Conservation (phyloP, 2,888 invertebrate genomes). For the Drosophila borborema region DNA sequence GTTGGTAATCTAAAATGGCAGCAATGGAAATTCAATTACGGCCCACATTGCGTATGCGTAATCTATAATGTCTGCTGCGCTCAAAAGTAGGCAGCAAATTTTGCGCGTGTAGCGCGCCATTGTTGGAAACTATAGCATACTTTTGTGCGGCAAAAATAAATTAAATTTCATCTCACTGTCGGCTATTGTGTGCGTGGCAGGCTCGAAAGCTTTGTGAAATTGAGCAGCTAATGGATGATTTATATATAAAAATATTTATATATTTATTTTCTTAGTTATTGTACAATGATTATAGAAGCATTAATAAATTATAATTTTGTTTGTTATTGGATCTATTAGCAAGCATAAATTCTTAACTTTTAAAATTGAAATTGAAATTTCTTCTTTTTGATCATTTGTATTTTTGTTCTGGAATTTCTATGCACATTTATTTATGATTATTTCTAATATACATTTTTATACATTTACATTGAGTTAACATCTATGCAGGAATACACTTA, state of each 20-base stretch:
- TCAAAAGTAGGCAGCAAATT: constrained; percentile 38
- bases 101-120: neutral
- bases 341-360: too few relatives aligned
- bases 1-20: neutral
- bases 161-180: constrained; percentile 17
- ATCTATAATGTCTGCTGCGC: constrained; percentile 20
- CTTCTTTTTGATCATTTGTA: neutral
- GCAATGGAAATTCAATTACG: neutral
- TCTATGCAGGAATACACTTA: constrained; percentile 53
- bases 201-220: neutral
- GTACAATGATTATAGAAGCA: neutral
- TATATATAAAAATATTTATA: neutral
- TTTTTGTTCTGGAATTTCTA: constrained; percentile 15
- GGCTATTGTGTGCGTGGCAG: neutral
- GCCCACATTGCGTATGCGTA: constrained; percentile 9
- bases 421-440: constrained; percentile 38
- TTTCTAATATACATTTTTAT: constrained; percentile 52
- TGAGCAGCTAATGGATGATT: neutral
- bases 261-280: neutral
- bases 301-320: neutral
- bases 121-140: constrained; percentile 29
- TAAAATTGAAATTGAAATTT: neutral
- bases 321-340: too few relatives aligned
- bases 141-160: constrained; percentile 25
- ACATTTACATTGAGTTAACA: constrained; percentile 59